These are phyloP conservation scores for Enteromius paludinosus DNA, from an alignment of 2,797 vertebrate species.

Conservation along the genomic window DNA sequence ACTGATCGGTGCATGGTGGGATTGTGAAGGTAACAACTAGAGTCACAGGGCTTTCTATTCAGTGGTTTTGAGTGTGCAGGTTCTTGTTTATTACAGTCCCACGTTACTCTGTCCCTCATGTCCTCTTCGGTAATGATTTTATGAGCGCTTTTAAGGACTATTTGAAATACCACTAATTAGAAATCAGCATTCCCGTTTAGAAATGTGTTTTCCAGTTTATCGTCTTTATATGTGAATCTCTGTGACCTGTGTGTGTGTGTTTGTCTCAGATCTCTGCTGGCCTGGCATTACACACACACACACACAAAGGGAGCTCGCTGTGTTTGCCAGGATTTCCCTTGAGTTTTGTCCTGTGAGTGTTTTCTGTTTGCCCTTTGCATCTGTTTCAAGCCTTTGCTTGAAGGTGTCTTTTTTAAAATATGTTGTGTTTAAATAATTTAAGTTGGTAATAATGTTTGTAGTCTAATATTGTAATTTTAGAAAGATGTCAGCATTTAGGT, in stretches of 20 bases:
- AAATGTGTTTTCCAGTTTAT: neutral
- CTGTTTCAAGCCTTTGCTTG: neutral
- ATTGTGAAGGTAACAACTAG: neutral
- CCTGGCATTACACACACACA: neutral
- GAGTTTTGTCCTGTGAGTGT: slow-evolving; percentile 7
- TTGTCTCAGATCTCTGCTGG: neutral
- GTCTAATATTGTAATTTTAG: neutral
- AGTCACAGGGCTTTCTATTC: neutral
- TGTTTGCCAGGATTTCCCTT: slow-evolving; percentile 20
- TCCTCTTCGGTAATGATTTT: neutral
- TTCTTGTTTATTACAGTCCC: neutral
- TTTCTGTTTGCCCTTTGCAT: slow-evolving; percentile 15
- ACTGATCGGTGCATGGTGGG: no score
- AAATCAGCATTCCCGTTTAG: neutral
- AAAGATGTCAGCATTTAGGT: neutral
- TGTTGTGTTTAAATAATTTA: neutral
- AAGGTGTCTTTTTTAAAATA: neutral
- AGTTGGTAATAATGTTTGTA: neutral
- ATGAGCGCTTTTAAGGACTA: neutral
- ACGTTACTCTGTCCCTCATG: neutral
- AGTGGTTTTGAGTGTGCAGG: neutral
- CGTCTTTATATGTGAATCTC: neutral
- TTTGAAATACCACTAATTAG: neutral
- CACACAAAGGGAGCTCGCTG: neutral
- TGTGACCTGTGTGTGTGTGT: neutral